Conservation (phyloP, 2,797 vertebrate genomes). For the Pampus argenteus region DNA sequence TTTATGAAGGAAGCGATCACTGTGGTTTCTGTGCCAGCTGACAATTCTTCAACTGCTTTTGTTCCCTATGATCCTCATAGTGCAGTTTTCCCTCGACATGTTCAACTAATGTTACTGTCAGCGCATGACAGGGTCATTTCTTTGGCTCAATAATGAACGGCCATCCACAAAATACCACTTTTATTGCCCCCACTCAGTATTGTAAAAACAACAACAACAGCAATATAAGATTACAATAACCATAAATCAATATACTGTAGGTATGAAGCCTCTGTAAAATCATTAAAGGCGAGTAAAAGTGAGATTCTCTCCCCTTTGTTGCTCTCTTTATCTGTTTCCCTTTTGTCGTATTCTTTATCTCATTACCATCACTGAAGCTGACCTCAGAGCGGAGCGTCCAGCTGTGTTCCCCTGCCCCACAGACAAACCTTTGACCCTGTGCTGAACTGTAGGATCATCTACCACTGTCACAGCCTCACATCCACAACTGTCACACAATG, state of each 20-base stretch:
- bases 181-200: slow-evolving; percentile 37
- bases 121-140: slow-evolving; percentile 41
- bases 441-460: slow-evolving; percentile 87
- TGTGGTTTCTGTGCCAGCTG: slow-evolving; percentile 84
- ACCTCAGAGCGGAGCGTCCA: slow-evolving; percentile 74
- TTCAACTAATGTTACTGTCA: slow-evolving; percentile 46
- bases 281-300: slow-evolving; percentile 73
- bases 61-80: slow-evolving; percentile 41
- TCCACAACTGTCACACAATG: slow-evolving; percentile 80
- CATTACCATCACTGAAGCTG: slow-evolving; percentile 85
- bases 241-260: slow-evolving; percentile 81
- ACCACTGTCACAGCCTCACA: slow-evolving; percentile 85
- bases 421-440: slow-evolving; percentile 81
- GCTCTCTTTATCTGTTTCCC: slow-evolving; percentile 72
- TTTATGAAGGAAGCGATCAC: slow-evolving; percentile 85
- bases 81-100: slow-evolving; percentile 14
- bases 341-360: slow-evolving; percentile 83
- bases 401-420: slow-evolving; percentile 74
- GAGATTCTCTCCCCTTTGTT: slow-evolving; percentile 61
- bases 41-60: slow-evolving; percentile 65
- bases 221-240: slow-evolving; percentile 68
- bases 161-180: slow-evolving; percentile 47
- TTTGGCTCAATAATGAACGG: slow-evolving; percentile 60
- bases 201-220: slow-evolving; percentile 56
- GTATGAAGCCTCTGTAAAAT: slow-evolving; percentile 67